Conservation (phyloP, 1,140 invertebrate species). For the Aphelinus atriplicis region DNA sequence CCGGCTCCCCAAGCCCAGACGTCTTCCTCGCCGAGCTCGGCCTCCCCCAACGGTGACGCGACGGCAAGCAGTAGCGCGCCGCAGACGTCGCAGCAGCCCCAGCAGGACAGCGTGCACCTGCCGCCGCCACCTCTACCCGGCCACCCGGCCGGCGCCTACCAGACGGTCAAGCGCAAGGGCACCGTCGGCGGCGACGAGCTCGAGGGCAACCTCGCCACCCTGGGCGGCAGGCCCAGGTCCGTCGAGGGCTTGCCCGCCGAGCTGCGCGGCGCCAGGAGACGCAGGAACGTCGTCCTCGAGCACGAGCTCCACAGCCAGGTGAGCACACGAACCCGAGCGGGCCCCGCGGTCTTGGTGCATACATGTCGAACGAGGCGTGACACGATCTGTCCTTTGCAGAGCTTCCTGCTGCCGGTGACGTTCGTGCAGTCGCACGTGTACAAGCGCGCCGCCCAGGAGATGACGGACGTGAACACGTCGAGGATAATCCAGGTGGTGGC, state of each 20-base stretch:
- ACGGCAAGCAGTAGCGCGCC: slow-evolving; percentile 62
- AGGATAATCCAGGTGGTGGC: slow-evolving; percentile 92
- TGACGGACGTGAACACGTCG: slow-evolving; percentile 93
- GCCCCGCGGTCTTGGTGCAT: too few species aligned
- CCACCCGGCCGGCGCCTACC: slow-evolving; percentile 75
- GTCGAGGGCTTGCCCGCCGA: slow-evolving; percentile 79
- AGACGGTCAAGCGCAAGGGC: slow-evolving; percentile 85
- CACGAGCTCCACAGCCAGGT: slow-evolving; percentile 45
- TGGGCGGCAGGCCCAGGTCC: slow-evolving; percentile 85
- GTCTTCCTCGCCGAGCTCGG: slow-evolving; percentile 71
- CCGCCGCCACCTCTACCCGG: slow-evolving; percentile 84
- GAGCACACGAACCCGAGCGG: not conserved
- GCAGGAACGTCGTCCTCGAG: slow-evolving; percentile 61
- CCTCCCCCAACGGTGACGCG: slow-evolving; percentile 71
- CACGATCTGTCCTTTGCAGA: slow-evolving; percentile 40
- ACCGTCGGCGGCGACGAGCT: slow-evolving; percentile 73
- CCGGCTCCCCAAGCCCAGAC: slow-evolving; percentile 81
- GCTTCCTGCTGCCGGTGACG: slow-evolving; percentile 66
- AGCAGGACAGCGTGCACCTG: slow-evolving; percentile 74
- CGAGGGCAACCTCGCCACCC: slow-evolving; percentile 80
- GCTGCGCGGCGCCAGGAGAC: slow-evolving; percentile 74
- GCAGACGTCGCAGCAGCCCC: slow-evolving; percentile 71
- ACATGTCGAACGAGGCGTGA: too few species aligned
- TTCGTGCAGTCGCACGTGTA: slow-evolving; percentile 78
- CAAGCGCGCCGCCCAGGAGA: slow-evolving; percentile 87